Conservation (phyloP, 2,888 invertebrate species). For the Venustoraphidia nigricollis region DNA sequence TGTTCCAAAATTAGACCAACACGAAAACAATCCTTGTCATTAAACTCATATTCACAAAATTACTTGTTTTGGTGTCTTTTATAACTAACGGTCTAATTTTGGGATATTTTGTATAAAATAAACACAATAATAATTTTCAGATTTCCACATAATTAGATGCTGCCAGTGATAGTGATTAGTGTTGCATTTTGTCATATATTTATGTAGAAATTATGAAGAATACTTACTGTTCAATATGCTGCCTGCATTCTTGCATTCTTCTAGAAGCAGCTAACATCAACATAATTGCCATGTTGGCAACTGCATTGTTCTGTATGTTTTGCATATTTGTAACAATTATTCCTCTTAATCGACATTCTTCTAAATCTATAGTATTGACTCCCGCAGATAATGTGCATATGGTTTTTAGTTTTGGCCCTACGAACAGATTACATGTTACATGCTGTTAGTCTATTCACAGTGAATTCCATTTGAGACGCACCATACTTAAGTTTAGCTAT, state of each 20-base stretch:
- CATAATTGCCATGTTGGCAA: conserved; percentile 62
- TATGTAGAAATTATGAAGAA: neutral
- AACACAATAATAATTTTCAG: too few species aligned
- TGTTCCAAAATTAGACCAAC: too few species aligned
- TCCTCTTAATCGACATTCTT: conserved; percentile 44
- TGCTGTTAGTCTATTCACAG: too few species aligned
- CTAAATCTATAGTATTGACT: conserved; percentile 57
- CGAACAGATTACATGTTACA: conserved; percentile 15
- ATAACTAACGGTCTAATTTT: too few species aligned
- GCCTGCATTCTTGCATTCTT: conserved; percentile 53
- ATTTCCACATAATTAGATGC: too few species aligned
- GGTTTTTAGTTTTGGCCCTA: conserved; percentile 46
- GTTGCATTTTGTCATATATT: neutral
- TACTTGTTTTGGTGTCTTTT: too few species aligned
- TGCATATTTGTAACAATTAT: conserved; percentile 62
- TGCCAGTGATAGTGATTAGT: neutral
- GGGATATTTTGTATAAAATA: too few species aligned
- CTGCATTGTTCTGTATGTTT: conserved; percentile 50
- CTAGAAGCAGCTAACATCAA: conserved; percentile 54
- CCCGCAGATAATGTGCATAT: conserved; percentile 70
- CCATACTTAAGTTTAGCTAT: too few species aligned
- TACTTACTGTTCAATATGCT: conserved; percentile 36
- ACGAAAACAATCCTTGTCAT: too few species aligned
- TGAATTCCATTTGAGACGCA: too few species aligned
- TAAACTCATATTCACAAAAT: too few species aligned